phyloP scores from a whole-genome alignment of 53 echinoderm and acorn worm genomes.

The Crossaster papposus region DNA sequence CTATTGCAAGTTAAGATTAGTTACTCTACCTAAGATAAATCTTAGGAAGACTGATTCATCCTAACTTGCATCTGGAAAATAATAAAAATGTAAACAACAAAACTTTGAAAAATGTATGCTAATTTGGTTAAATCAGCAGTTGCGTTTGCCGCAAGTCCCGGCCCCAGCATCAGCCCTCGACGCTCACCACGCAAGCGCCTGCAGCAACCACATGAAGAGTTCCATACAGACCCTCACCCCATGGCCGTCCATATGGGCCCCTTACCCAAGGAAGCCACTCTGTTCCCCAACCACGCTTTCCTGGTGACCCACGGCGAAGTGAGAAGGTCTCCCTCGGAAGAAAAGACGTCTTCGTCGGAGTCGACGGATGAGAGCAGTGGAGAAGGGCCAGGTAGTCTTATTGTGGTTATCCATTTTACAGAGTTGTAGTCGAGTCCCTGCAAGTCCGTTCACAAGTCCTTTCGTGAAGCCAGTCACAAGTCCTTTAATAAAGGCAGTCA shows the following conservation, averaged over 20 bases:
- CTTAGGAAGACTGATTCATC: no score
- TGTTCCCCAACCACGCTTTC: slow-evolving; percentile 81
- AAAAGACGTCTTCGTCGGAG: slow-evolving; percentile 18
- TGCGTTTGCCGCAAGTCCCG: neutral
- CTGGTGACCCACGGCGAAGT: slow-evolving; percentile 76
- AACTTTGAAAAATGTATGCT: no score
- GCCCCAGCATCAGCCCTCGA: slow-evolving; percentile 34
- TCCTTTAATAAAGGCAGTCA: no score
- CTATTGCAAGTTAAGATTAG: no score
- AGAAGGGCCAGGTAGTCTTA: slow-evolving; percentile 35
- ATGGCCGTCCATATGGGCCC: slow-evolving; percentile 62
- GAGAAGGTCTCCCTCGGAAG: neutral
- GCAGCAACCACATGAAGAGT: neutral
- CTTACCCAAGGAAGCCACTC: slow-evolving; percentile 65
- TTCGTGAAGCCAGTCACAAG: no score
- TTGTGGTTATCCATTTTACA: neutral
- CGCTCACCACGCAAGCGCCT: slow-evolving; percentile 76
- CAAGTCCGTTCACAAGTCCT: no score
- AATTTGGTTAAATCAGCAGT: neutral
- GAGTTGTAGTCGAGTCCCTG: no score
- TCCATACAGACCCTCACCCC: neutral
- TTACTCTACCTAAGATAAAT: no score
- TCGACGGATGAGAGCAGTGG: slow-evolving; percentile 57
- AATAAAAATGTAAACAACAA: no score
- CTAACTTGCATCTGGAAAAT: no score